These are phyloP conservation scores for Megalops atlanticus DNA, from an alignment of 2,113 vertebrate species.

Conservation along the genomic window DNA sequence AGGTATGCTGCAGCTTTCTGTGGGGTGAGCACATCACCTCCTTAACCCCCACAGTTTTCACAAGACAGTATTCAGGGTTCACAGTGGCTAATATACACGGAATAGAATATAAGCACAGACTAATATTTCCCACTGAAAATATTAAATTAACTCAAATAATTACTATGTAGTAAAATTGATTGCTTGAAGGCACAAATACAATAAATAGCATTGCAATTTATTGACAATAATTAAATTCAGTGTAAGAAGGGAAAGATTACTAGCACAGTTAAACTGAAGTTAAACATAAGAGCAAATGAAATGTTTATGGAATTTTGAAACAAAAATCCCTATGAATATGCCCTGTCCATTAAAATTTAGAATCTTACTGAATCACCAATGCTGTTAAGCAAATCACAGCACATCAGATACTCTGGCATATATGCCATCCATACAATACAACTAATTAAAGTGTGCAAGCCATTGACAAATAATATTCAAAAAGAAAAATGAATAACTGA, in stretches of 20 bases:
- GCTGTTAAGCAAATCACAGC: neutral
- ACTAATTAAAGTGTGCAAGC: neutral
- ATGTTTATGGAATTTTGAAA: neutral
- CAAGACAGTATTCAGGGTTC: no score
- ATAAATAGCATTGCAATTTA: neutral
- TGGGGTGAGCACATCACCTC: no score
- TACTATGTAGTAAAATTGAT: no score
- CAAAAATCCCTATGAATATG: no score
- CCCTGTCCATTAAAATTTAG: neutral
- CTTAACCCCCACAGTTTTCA: no score
- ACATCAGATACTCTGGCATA: neutral
- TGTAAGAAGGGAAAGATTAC: neutral
- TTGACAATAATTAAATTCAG: neutral
- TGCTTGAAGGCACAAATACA: no score
- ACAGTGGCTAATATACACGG: no score
- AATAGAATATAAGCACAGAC: no score
- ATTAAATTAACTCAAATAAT: no score
- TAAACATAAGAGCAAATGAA: no score
- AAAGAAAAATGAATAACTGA: neutral
- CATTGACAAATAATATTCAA: neutral
- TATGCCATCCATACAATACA: neutral
- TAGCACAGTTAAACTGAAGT: neutral
- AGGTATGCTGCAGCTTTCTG: no score
- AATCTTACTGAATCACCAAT: neutral
- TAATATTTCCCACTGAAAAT: no score